These are phyloP conservation scores for Heliconius hewitsoni DNA, from an alignment of 1,140 invertebrate genomes.

Conservation along the genomic window DNA sequence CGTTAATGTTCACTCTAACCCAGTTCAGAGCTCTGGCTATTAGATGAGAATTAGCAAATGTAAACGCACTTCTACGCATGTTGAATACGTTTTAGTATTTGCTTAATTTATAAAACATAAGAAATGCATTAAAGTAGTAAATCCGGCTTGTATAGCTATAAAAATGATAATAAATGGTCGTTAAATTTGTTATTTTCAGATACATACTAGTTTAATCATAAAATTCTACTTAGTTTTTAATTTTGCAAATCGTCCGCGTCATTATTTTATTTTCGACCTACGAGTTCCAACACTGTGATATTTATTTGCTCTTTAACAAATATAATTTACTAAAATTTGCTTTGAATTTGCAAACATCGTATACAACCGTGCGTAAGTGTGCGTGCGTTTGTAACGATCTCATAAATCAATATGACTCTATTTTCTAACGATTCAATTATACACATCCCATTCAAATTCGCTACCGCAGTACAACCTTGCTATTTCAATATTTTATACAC, in stretches of 20 bases:
- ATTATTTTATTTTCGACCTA: no score
- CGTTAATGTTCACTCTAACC: conserved; percentile 54
- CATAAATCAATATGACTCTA: background rate
- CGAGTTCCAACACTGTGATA: no score
- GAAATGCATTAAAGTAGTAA: background rate
- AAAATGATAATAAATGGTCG: background rate
- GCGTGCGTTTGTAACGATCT: background rate
- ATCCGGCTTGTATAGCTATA: background rate
- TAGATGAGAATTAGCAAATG: conserved; percentile 22
- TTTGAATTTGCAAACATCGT: background rate
- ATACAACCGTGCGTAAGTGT: background rate
- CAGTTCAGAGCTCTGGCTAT: conserved; percentile 42
- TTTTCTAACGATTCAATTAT: background rate
- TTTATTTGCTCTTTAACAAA: no score
- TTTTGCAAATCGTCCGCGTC: background rate
- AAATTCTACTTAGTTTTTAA: background rate
- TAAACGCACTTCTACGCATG: background rate
- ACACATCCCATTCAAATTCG: conserved; percentile 8
- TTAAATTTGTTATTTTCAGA: background rate
- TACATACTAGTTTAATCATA: background rate
- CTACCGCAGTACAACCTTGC: background rate
- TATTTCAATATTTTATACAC: background rate
- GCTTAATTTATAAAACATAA: conserved; percentile 12
- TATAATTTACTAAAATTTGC: no score
- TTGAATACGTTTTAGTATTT: background rate